Conservation (phyloP, 2,888 invertebrate genomes). For the Eustalomyia histrio region DNA sequence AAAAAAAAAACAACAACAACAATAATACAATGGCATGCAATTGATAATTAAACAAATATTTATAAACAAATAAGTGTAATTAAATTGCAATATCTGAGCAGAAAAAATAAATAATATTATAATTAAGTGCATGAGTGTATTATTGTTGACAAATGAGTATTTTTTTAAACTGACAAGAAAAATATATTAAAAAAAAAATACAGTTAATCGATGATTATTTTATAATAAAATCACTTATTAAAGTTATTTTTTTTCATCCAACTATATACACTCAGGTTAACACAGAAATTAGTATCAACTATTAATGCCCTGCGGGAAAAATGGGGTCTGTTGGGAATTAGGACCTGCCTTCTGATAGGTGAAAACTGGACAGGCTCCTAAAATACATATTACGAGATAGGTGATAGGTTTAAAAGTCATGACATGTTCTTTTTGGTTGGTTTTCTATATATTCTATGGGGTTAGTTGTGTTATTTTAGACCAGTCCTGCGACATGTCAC, state of each 20-base stretch:
- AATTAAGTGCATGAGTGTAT: slow-evolving; percentile 70
- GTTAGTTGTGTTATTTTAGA: too few relatives aligned
- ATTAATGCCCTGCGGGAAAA: too few relatives aligned
- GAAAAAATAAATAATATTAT: slow-evolving; percentile 70
- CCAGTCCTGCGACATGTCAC: too few relatives aligned
- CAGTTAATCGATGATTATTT: slow-evolving; percentile 47
- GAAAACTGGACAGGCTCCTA: too few relatives aligned
- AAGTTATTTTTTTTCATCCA: neutral
- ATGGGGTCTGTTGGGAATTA: too few relatives aligned
- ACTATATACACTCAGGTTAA: slow-evolving; percentile 27
- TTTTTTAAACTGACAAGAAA: slow-evolving; percentile 44
- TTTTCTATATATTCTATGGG: too few relatives aligned
- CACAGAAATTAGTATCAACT: slow-evolving; percentile 37
- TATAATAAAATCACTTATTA: slow-evolving; percentile 28
- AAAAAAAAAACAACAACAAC: slow-evolving; percentile 15
- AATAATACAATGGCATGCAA: slow-evolving; percentile 54
- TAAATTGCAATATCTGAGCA: slow-evolving; percentile 75
- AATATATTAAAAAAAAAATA: slow-evolving; percentile 21
- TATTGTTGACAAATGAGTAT: slow-evolving; percentile 58
- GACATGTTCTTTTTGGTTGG: too few relatives aligned
- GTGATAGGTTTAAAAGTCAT: too few relatives aligned
- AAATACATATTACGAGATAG: too few relatives aligned
- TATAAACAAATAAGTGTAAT: slow-evolving; percentile 76
- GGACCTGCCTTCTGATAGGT: too few relatives aligned
- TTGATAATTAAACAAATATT: slow-evolving; percentile 61